These are phyloP conservation scores for Indri indri DNA, from an alignment of 2,113 vertebrate species.

Conservation along the genomic window DNA sequence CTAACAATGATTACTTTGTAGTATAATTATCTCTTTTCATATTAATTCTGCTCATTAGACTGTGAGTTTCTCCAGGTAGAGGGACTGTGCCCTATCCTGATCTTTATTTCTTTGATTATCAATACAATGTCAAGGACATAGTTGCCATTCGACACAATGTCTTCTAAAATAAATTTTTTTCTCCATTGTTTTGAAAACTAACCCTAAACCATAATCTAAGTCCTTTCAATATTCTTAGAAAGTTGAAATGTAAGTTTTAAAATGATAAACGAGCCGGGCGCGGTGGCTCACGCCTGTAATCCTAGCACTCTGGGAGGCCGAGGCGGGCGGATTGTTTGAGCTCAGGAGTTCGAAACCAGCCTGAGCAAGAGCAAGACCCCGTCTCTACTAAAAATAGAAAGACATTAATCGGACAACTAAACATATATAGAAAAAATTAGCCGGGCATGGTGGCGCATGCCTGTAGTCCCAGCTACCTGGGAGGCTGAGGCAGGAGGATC, in stretches of 20 bases:
- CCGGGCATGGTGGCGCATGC: too few species aligned
- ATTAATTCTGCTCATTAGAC: background rate
- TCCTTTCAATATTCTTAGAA: background rate
- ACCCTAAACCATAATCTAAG: background rate
- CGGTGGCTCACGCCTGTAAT: too few species aligned
- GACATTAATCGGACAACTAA: too few species aligned
- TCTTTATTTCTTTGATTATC: slow-evolving; percentile 5
- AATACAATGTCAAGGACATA: background rate
- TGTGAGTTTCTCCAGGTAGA: background rate
- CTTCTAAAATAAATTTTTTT: background rate
- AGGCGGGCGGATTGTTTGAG: too few species aligned
- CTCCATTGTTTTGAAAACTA: background rate
- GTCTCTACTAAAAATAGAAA: too few species aligned
- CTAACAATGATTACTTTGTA: slow-evolving; percentile 13
- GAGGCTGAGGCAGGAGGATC: too few species aligned
- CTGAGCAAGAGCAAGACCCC: too few species aligned
- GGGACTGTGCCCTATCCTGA: background rate
- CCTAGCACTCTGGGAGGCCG: too few species aligned
- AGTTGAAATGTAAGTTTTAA: background rate
- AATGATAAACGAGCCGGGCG: background rate
- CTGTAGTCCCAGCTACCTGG: too few species aligned
- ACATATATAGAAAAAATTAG: too few species aligned
- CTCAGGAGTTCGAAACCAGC: too few species aligned
- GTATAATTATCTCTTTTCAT: background rate
- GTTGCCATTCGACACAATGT: background rate